Evolutionary conservation across 2,888 invertebrate species (phyloP).

Genomic region (Hedychridium roseum): DNA sequence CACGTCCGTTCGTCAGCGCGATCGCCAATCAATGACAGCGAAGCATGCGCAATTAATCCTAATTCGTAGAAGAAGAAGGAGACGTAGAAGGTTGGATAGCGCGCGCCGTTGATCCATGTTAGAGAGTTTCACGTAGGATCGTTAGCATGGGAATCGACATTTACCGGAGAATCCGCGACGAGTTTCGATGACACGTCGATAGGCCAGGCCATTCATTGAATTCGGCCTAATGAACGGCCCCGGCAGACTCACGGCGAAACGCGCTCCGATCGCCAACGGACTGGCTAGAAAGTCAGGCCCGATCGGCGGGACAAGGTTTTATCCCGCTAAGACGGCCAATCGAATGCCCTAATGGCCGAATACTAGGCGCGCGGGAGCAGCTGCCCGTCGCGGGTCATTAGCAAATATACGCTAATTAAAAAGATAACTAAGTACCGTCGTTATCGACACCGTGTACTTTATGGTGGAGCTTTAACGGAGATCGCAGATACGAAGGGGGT

Average conservation of each 20-base stretch:
- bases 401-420: slow-evolving; percentile 46
- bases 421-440: slow-evolving; percentile 35
- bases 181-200: too few species aligned
- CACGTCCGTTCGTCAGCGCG: too few species aligned
- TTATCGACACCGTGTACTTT: slow-evolving; percentile 35
- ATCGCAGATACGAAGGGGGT: slow-evolving; percentile 29
- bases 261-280: neutral
- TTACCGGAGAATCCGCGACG: slow-evolving; percentile 13
- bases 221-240: too few species aligned
- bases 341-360: slow-evolving; percentile 33
- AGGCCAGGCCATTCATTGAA: too few species aligned
- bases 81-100: too few species aligned
- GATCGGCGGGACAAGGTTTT: slow-evolving; percentile 21
- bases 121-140: slow-evolving; percentile 3
- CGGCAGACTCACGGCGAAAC: too few species aligned
- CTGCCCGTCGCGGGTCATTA: slow-evolving; percentile 31
- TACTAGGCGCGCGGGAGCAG: slow-evolving; percentile 17
- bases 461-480: slow-evolving; percentile 15
- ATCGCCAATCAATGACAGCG: too few species aligned
- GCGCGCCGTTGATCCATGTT: too few species aligned
- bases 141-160: slow-evolving; percentile 12
- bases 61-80: too few species aligned
- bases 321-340: slow-evolving; percentile 25
- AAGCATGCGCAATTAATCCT: too few species aligned
- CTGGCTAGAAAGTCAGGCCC: slow-evolving; percentile 16